Evolutionary conservation across 2,797 vertebrate genomes (phyloP).

Genomic region (Neosilurus hyrtlii): DNA sequence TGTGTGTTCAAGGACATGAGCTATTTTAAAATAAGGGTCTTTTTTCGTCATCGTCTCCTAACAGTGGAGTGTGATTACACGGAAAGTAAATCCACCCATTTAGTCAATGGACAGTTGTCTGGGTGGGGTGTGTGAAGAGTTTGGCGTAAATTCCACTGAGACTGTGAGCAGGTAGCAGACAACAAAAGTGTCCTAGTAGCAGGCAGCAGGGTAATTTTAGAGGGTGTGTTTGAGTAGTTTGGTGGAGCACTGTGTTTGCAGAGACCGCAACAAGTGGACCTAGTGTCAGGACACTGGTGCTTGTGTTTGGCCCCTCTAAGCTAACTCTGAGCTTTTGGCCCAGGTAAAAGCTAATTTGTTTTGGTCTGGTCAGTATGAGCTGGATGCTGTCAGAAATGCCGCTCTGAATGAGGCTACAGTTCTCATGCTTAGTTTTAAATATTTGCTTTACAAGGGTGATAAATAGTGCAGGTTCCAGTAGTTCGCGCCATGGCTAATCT

Average conservation of each 20-base stretch:
- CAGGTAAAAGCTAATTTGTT: slow-evolving; percentile 55
- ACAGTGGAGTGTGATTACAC: slow-evolving; percentile 31
- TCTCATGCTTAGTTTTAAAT: slow-evolving; percentile 46
- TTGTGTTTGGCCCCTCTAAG: slow-evolving; percentile 52
- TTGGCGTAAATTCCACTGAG: slow-evolving; percentile 32
- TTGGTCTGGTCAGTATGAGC: slow-evolving; percentile 57
- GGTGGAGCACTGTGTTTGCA: slow-evolving; percentile 61
- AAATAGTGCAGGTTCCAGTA: slow-evolving; percentile 30
- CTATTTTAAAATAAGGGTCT: slow-evolving; percentile 18
- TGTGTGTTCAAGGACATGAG: slow-evolving; percentile 1
- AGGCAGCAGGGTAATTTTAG: slow-evolving; percentile 26
- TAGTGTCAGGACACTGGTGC: slow-evolving; percentile 52
- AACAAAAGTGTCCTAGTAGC: slow-evolving; percentile 36
- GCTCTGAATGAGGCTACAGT: slow-evolving; percentile 41
- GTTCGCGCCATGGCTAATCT: slow-evolving; percentile 18
- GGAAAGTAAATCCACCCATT: slow-evolving; percentile 30
- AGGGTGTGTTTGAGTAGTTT: slow-evolving; percentile 52
- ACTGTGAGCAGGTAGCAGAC: slow-evolving; percentile 26
- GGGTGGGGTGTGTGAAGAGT: slow-evolving; percentile 28
- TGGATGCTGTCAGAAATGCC: slow-evolving; percentile 45
- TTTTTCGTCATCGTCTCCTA: slow-evolving; percentile 24
- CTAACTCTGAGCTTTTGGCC: slow-evolving; percentile 34
- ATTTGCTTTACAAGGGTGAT: slow-evolving; percentile 39
- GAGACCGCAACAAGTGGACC: slow-evolving; percentile 32
- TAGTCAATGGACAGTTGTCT: slow-evolving; percentile 48